A percentile compares a stretch with the other conserved stretches of the same genome.
These are phyloP conservation scores for Macquaria ambigua DNA, from an alignment of 2,113 vertebrate species.

Conservation along the genomic window DNA sequence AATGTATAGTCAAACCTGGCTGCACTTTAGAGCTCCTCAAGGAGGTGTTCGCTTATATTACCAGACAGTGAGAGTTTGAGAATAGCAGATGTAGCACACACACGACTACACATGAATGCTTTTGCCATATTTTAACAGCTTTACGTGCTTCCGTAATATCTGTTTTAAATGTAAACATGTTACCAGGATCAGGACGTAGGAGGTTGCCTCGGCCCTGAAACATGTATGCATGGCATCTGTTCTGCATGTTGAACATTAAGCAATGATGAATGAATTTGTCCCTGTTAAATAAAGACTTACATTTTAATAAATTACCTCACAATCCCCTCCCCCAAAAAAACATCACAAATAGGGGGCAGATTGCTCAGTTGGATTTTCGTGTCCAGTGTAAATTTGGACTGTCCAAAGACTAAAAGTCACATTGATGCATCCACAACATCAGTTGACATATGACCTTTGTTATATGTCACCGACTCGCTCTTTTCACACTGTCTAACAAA, in stretches of 20 bases:
- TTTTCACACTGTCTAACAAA: neutral
- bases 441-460: neutral
- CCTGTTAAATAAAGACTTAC: neutral
- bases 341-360: neutral
- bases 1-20: slow-evolving; percentile 2
- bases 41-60: neutral
- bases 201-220: neutral
- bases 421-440: neutral
- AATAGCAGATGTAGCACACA: neutral
- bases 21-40: neutral
- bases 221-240: neutral
- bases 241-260: neutral
- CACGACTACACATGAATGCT: neutral
- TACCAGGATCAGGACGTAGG: neutral
- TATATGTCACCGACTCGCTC: slow-evolving; percentile 1
- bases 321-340: neutral
- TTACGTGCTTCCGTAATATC: neutral
- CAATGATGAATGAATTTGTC: neutral
- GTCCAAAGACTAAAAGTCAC: slow-evolving; percentile 5
- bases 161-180: neutral
- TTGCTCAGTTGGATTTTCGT: neutral
- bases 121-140: neutral
- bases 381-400: neutral
- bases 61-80: neutral
- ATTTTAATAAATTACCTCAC: neutral